Percentiles rank a stretch among this genome's conserved stretches.
Conservation (phyloP, 1,140 invertebrate species). For the Trichonephila clavata region DNA sequence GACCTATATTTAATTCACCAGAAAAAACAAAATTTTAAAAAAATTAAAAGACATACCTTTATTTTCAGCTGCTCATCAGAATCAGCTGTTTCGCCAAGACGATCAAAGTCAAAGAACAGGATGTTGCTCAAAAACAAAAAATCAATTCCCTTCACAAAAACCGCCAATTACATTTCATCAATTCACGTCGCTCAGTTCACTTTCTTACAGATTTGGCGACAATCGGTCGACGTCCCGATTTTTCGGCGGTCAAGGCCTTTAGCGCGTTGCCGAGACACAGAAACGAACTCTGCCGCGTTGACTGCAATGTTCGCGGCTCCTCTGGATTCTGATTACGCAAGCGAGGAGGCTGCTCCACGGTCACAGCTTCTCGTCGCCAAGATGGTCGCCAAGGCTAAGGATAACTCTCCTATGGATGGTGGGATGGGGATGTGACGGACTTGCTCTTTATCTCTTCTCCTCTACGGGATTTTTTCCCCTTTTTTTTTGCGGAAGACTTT, state of each 20-base stretch:
- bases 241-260: background rate
- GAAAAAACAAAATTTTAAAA: too few relatives aligned
- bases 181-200: background rate
- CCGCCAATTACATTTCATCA: background rate
- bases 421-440: background rate
- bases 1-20: too few relatives aligned
- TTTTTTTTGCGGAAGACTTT: background rate
- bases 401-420: background rate
- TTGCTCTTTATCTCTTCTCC: background rate
- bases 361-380: background rate
- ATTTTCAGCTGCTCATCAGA: background rate
- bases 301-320: background rate
- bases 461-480: background rate
- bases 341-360: background rate
- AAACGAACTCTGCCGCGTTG: background rate
- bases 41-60: background rate
- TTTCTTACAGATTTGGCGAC: slow-evolving; percentile 8
- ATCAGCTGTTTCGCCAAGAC: background rate
- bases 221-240: background rate
- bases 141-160: background rate
- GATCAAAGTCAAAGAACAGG: background rate
- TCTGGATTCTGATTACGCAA: slow-evolving; percentile 11
- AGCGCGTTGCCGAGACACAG: background rate
- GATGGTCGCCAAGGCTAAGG: background rate
- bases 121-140: background rate